Percentiles rank a stretch among this genome's conserved stretches.
Conservation (phyloP, 2,888 invertebrate species). For the Callinectes sapidus region DNA sequence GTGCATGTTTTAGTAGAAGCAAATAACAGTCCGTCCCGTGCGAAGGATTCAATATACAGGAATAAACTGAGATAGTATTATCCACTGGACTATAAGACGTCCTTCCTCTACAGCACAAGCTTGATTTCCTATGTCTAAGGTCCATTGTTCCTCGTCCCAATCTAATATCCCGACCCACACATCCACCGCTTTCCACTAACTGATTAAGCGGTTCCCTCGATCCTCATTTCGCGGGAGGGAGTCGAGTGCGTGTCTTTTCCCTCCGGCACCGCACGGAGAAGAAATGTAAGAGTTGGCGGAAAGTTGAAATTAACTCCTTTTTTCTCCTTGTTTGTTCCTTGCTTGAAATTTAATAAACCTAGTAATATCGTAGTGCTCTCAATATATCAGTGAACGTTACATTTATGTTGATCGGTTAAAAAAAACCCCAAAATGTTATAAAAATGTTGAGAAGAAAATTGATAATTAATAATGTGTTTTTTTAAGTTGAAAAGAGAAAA, state of each 20-base stretch:
- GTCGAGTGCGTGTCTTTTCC: background rate
- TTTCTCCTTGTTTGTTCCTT: background rate
- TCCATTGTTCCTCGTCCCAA: background rate
- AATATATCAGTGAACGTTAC: background rate
- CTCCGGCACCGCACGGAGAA: background rate
- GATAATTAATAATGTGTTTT: background rate
- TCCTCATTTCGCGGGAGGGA: background rate
- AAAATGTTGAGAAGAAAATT: too few relatives aligned
- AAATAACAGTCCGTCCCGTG: background rate
- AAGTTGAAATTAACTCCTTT: background rate
- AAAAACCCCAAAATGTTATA: background rate
- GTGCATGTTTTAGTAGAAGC: background rate
- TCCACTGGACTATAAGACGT: background rate
- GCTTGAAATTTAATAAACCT: background rate
- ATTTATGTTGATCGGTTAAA: too few relatives aligned
- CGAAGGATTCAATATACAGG: background rate
- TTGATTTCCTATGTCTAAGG: background rate
- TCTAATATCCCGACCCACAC: background rate
- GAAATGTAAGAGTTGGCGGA: background rate
- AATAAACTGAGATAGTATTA: background rate
- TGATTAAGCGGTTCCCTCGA: constrained; percentile 4
- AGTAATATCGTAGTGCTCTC: background rate
- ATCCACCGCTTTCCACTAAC: constrained; percentile 13
- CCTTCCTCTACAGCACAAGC: background rate
- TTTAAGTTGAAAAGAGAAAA: background rate